A percentile compares a stretch with the other conserved stretches of the same genome.
Evolutionary conservation across 2,888 invertebrate species (phyloP).

Genomic region (Acanthoscelides obtectus): DNA sequence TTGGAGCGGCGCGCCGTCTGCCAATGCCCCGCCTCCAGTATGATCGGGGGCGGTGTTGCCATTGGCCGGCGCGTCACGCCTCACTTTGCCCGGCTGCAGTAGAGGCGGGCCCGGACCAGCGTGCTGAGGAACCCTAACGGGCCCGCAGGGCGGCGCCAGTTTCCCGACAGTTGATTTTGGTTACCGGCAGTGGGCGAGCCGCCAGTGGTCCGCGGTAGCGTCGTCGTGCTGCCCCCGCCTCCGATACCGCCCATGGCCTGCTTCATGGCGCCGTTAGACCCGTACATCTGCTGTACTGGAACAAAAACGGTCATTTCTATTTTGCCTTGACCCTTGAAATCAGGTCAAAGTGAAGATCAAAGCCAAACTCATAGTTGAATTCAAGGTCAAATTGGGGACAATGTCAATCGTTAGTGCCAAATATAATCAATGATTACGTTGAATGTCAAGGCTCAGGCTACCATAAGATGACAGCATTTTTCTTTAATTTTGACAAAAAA

Average conservation of each 20-base stretch:
- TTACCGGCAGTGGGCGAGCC: constrained; percentile 39
- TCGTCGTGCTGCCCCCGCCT: constrained; percentile 51
- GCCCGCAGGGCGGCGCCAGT: constrained; percentile 95
- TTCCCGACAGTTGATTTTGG: constrained; percentile 65
- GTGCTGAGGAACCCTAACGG: constrained; percentile 52
- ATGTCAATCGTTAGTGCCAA: too few relatives aligned
- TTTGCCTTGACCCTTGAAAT: too few relatives aligned
- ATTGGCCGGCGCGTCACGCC: constrained; percentile 39
- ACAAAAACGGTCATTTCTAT: constrained; percentile 31
- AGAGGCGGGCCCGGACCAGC: constrained; percentile 68
- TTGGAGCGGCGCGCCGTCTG: constrained; percentile 45
- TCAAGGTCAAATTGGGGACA: too few relatives aligned
- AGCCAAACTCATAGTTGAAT: too few relatives aligned
- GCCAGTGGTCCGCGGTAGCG: constrained; percentile 46
- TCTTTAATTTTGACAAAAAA: too few relatives aligned
- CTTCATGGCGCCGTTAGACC: constrained; percentile 64
- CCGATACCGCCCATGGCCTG: constrained; percentile 43
- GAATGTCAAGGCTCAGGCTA: too few relatives aligned
- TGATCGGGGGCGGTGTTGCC: constrained; percentile 42
- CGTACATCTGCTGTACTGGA: constrained; percentile 74
- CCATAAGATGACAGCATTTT: too few relatives aligned
- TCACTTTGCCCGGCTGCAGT: constrained; percentile 72
- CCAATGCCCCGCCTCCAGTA: constrained; percentile 46
- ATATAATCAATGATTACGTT: too few relatives aligned
- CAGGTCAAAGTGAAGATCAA: too few relatives aligned